Evolutionary conservation across 2,888 invertebrate species (phyloP), one percentile per base, ranked within the genome.

Genomic region (Epiblema foenella): DNA sequence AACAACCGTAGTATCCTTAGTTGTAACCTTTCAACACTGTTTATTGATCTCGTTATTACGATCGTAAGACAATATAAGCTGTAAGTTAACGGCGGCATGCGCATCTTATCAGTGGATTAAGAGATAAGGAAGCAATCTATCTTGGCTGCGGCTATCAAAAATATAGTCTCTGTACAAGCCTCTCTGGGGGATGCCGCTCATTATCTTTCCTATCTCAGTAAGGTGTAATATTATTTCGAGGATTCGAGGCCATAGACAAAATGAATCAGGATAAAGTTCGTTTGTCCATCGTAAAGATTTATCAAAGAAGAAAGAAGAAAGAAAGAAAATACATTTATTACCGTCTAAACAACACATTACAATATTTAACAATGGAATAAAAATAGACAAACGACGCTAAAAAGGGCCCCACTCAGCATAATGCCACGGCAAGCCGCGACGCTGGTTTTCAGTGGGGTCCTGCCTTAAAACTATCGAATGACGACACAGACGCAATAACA

Each of bases 111-210:
- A 76, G 69, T 69, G 74, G 75, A 75, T 78, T 76, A 77, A 68
- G 67, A 67, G 75, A 78, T 77, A 79, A 77, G 75, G 78, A 80
- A 81, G 78, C 79, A 81, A 87, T 87, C 81, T 84, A 81, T 83
- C 73, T 73, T 59, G 46, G 68, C 49, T 18, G 73, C 29, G 39
- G 56, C 69, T 64, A 77, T 74, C 73, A 73, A 75, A 73, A 68
- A 68, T 68, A 62, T 66, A 39, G 57, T 57, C 59, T 63, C 52
- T 42, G 24, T 62, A 67, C 70, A 67, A 69, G 64, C 62, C 72
- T 65, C 60, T 77, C 75, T 74, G 42, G 71, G 85, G 82, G 84
- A 82, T 72, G 29, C 69, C 65, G 42, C 77, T 84, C 79, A 87
- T 86, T 88, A 87, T 85, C 78, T 79, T 77, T 76, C 60, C 76